phyloP scores from a whole-genome alignment of 1,140 invertebrate species.

The Venustaconcha ellipsiformis region DNA sequence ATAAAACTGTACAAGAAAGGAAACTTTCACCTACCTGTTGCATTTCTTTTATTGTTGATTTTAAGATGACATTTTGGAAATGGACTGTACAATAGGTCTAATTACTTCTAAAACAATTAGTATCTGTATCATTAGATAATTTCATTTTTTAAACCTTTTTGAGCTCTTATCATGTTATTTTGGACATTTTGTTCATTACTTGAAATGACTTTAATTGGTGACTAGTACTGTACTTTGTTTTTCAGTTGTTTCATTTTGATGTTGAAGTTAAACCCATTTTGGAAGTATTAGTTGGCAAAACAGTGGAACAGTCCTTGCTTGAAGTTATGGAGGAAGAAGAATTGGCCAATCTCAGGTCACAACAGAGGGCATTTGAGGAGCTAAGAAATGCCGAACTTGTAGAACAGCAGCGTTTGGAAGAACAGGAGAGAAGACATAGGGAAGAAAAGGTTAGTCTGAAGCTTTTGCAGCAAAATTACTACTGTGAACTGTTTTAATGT shows the following conservation, averaged over 20 bases:
- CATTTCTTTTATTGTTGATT: no score
- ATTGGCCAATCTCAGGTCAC: conserved; percentile 78
- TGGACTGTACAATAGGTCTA: no score
- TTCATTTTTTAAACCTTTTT: no score
- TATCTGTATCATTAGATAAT: no score
- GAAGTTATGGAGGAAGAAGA: conserved; percentile 77
- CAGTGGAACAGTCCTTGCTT: conserved; percentile 85
- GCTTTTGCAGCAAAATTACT: no score
- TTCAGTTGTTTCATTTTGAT: conserved; percentile 82
- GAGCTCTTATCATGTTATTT: no score
- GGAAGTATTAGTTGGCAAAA: conserved; percentile 88
- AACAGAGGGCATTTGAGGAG: conserved; percentile 82
- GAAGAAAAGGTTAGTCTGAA: conserved; percentile 71
- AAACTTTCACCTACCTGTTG: no score
- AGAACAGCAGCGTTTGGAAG: conserved; percentile 80
- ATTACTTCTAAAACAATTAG: no score
- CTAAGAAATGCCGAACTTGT: conserved; percentile 81
- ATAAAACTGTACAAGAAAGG: no score
- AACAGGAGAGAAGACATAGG: conserved; percentile 77
- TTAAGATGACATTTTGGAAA: no score
- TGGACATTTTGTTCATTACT: no score
- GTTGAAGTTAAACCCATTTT: conserved; percentile 88
- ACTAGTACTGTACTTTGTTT: conserved; percentile 21
- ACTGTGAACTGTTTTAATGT: no score
- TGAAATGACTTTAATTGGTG: background rate